A percentile compares a stretch with the other conserved stretches of the same genome.
Evolutionary conservation across 2,797 vertebrate species (phyloP).

Genomic region (Meriones psammophilus): DNA sequence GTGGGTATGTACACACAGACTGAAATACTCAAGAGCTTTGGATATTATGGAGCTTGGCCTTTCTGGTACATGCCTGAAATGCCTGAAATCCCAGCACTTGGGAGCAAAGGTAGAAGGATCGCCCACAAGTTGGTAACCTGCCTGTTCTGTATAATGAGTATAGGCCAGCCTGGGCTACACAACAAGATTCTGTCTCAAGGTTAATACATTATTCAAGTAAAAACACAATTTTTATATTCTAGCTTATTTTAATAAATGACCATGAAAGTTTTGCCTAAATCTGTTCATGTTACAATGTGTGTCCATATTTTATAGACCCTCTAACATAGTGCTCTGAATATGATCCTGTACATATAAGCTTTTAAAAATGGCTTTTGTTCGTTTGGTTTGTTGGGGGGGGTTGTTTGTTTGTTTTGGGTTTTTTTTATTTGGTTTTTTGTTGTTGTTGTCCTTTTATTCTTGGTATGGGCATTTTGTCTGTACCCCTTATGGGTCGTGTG

Average conservation of each 20-base stretch:
- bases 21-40: not conserved
- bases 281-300: conserved; percentile 5
- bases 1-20: not conserved
- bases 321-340: not conserved
- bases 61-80: not conserved
- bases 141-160: not conserved
- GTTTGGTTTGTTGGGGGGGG: too few species aligned
- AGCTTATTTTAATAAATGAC: conserved; percentile 1
- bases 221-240: not conserved
- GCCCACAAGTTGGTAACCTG: not conserved
- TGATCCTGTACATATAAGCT: not conserved
- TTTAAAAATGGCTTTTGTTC: not conserved
- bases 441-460: not conserved
- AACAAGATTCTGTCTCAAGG: not conserved
- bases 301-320: conserved; percentile 45
- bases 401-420: too few species aligned
- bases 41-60: not conserved
- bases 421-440: not conserved
- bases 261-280: conserved; percentile 33
- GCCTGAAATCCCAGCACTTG: not conserved
- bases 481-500: not conserved
- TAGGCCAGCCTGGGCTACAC: not conserved
- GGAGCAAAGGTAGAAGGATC: not conserved
- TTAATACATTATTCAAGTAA: not conserved
- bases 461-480: not conserved